A percentile compares a stretch with the other conserved stretches of the same genome.
Conservation (phyloP, 2,888 invertebrate species). For the Platycheirus rosarum region DNA sequence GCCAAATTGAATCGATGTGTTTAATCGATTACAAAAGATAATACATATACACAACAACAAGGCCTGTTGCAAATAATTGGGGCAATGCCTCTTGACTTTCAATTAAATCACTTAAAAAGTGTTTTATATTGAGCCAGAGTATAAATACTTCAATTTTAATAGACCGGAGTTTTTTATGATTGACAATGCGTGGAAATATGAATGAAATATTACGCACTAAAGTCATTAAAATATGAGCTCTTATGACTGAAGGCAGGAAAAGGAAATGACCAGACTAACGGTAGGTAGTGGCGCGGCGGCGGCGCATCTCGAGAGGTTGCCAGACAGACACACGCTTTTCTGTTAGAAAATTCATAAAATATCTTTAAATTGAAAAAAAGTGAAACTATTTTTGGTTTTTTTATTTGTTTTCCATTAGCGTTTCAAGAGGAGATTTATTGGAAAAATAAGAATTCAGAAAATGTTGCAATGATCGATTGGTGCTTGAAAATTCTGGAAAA, state of each 20-base stretch:
- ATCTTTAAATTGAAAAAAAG: constrained; percentile 5
- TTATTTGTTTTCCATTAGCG: constrained; percentile 35
- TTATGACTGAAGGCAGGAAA: constrained; percentile 25
- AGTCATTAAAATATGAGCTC: constrained; percentile 21
- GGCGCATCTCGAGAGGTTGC: no score
- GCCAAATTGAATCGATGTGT: constrained; percentile 9
- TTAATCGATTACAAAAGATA: constrained; percentile 19
- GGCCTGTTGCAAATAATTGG: constrained; percentile 56
- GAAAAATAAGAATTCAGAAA: constrained; percentile 12
- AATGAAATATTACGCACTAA: constrained; percentile 21
- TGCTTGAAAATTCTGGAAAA: constrained; percentile 5
- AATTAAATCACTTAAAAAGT: constrained; percentile 62
- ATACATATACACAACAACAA: background rate
- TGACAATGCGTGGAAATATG: constrained; percentile 28
- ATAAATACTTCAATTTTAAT: background rate
- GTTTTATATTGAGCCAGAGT: constrained; percentile 1
- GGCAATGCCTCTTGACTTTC: constrained; percentile 60
- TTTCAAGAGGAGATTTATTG: background rate
- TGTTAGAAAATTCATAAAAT: constrained; percentile 4
- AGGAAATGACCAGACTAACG: no score
- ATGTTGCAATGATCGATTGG: constrained; percentile 34
- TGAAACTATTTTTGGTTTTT: constrained; percentile 20
- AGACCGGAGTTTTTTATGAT: constrained; percentile 8
- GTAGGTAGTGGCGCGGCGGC: no score
- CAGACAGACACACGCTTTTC: no score